Conservation (phyloP, 2,113 vertebrate species). For the Melanostigma gelatinosum region DNA sequence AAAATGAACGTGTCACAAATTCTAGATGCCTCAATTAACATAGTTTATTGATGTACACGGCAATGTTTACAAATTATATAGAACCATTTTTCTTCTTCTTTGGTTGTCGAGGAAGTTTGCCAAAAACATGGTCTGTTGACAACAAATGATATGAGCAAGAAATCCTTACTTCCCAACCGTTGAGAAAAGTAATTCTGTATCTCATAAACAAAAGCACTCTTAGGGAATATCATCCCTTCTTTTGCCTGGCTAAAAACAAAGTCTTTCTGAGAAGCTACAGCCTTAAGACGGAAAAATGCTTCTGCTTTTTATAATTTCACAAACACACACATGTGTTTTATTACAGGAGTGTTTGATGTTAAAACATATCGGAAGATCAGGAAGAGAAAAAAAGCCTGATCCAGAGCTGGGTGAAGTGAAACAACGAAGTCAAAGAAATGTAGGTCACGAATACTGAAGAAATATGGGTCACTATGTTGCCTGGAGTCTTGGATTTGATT, state of each 20-base stretch:
- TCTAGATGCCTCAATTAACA: constrained; percentile 5
- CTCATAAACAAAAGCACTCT: background rate
- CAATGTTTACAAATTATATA: background rate
- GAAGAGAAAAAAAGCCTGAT: background rate
- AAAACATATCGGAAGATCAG: background rate
- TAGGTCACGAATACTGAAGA: constrained; percentile 15
- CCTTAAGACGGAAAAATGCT: no score
- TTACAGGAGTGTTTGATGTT: background rate
- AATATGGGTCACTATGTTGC: constrained; percentile 55
- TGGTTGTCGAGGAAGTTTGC: background rate
- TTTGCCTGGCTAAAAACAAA: background rate
- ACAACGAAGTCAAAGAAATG: constrained; percentile 12
- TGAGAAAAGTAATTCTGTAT: background rate
- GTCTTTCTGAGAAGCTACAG: background rate
- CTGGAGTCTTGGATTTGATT: constrained; percentile 47
- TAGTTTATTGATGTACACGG: background rate
- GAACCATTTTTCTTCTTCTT: background rate
- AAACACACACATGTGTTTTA: background rate
- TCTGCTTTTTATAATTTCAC: background rate
- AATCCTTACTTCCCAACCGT: background rate
- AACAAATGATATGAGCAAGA: background rate
- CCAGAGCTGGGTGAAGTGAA: constrained; percentile 26
- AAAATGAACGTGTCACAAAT: background rate
- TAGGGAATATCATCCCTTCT: background rate
- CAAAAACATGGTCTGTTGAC: background rate